Percentiles rank a stretch among this genome's conserved stretches.
Conservation (phyloP, 2,113 vertebrate species). For the Spea multiplicata region DNA sequence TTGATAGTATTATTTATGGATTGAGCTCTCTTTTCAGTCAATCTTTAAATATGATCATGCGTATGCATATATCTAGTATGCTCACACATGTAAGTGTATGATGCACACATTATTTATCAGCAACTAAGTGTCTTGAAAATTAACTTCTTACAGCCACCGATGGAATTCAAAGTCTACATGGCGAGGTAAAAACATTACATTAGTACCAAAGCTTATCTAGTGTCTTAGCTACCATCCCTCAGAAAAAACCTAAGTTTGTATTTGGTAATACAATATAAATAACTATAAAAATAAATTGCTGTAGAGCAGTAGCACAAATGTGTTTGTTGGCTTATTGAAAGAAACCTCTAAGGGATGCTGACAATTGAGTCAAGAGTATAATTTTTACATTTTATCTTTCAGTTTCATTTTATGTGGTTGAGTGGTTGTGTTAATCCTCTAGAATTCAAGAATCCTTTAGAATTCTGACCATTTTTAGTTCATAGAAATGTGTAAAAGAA, state of each 20-base stretch:
- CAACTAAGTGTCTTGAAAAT: too few relatives aligned
- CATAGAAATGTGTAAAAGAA: too few relatives aligned
- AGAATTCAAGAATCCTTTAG: too few relatives aligned
- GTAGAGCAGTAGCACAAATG: neutral
- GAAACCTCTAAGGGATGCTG: conserved; percentile 2
- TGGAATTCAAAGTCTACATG: neutral
- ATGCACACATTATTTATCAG: too few relatives aligned
- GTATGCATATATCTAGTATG: too few relatives aligned
- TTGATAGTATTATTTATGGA: too few relatives aligned
- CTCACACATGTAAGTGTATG: too few relatives aligned
- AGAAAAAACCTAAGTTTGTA: neutral
- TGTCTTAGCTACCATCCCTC: neutral
- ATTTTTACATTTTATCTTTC: neutral
- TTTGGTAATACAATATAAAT: conserved; percentile 18
- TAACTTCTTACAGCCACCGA: neutral
- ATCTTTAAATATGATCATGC: too few relatives aligned
- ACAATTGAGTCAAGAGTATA: neutral
- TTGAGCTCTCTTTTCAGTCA: too few relatives aligned
- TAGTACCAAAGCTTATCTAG: conserved; percentile 5
- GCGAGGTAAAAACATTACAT: neutral
- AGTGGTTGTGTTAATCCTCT: too few relatives aligned
- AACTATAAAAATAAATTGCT: conserved; percentile 10
- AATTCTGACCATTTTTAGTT: too few relatives aligned
- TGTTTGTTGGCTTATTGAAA: conserved; percentile 7
- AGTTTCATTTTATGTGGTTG: too few relatives aligned